Base-by-base conservation (phyloP, 2,888 invertebrate species). In the Meteorus colon region DNA sequence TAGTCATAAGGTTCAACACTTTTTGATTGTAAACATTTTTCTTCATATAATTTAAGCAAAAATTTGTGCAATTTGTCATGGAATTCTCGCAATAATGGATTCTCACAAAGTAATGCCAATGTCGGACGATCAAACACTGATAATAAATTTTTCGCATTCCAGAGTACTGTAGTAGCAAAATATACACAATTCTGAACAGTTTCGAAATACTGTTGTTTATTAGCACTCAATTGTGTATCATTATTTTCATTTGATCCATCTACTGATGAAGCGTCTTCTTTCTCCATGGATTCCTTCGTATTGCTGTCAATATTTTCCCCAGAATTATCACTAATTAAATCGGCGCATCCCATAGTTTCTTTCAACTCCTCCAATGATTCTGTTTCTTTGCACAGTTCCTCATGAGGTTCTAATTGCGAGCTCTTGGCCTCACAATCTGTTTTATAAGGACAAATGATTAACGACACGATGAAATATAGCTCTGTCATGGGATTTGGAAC, bases 91-190 rank as follows among this genome's bases (percentile, higher is more conserved):
- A 96, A 89, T 60, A 94, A 91, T 72, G 92, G 92, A 86, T 95
- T 95, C 80, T 95, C 94, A 0, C 92, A 91, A 1, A 96, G 89
- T 29, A 94, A 91, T 81, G 93, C 92, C 48, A 96, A 86, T 0
- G 95, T 94, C 27, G 91, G 90, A 85, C 92, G 92, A 83, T 95
- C 94, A 68, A 94, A 88, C 16, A 92, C 90, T 78, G 91, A 90
- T 6, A 96, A 84, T 16, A 93, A 83, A n/a, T 90, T 86, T 59
- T 91, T 88, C 80, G 94, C 92, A 34, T 91, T 90, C 86, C 93
- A 92, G 37, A 97, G 89, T 0, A 94, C 92, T 75, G 91, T 91
- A 0, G 93, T 90, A 29, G 95, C 93, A 90, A 96, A 97, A 90
- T 94, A 96, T 3, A 95, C 92, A 82, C 95, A 93, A 85, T 96